These are phyloP conservation scores for Benthosema pterotum DNA, from an alignment of 2,797 vertebrate species.

Conservation along the genomic window DNA sequence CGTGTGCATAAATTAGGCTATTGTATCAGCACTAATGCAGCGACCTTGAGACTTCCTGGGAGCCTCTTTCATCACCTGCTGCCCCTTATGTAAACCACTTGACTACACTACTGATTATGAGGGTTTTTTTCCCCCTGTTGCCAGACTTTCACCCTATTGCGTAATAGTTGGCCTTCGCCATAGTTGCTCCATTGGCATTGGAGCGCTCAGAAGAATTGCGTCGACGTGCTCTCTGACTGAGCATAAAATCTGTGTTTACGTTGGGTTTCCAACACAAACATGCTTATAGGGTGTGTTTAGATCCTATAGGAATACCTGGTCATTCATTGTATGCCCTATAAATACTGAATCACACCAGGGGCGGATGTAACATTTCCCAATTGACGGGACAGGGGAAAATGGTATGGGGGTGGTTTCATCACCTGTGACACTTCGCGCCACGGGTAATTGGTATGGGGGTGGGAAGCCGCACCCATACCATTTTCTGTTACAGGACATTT, in stretches of 20 bases:
- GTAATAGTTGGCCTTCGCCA: constrained; percentile 28
- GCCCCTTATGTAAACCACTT: constrained; percentile 34
- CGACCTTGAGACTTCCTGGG: not conserved
- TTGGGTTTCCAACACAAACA: constrained; percentile 8
- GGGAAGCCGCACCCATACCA: too few species aligned
- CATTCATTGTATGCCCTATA: too few species aligned
- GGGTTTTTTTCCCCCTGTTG: constrained; percentile 4
- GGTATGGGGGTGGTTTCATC: too few species aligned
- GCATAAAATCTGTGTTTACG: not conserved
- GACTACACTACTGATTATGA: constrained; percentile 14
- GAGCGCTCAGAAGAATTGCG: constrained; percentile 19
- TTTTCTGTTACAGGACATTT: too few species aligned
- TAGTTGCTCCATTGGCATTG: constrained; percentile 8
- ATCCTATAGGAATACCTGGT: too few species aligned
- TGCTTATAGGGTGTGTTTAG: not conserved
- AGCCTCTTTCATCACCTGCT: constrained; percentile 24
- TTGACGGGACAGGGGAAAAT: too few species aligned
- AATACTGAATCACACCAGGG: not conserved
- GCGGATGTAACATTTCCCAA: too few species aligned
- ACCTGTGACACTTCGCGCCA: too few species aligned
- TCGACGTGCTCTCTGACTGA: constrained; percentile 10
- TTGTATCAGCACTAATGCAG: not conserved
- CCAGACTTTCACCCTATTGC: constrained; percentile 39
- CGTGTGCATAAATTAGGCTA: not conserved
- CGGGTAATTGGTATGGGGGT: too few species aligned